Evolutionary conservation across 1,140 invertebrate species (phyloP).

Genomic region (Philotrypesis tridentata): DNA sequence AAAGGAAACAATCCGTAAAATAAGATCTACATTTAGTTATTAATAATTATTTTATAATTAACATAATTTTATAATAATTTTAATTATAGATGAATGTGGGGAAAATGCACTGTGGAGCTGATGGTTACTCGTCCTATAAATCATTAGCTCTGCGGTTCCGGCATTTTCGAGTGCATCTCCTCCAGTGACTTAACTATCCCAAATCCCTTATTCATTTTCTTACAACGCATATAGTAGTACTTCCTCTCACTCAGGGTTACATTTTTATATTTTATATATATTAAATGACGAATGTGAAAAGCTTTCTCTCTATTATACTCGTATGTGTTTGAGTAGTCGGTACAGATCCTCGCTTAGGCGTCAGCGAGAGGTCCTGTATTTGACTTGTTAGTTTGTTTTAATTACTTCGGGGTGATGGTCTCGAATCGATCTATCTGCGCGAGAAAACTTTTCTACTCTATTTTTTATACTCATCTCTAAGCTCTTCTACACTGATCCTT

Average conservation of each 20-base stretch:
- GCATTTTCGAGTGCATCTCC: slow-evolving; percentile 70
- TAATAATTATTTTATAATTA: slow-evolving; percentile 63
- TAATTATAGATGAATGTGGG: slow-evolving; percentile 49
- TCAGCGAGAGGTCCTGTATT: slow-evolving; percentile 50
- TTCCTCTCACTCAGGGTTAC: slow-evolving; percentile 56
- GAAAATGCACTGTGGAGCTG: slow-evolving; percentile 64
- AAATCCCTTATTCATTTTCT: slow-evolving; percentile 47
- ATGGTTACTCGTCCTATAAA: slow-evolving; percentile 60
- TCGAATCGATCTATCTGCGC: slow-evolving; percentile 62
- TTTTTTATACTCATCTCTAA: slow-evolving; percentile 49
- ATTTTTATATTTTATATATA: slow-evolving; percentile 35
- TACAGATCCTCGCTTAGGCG: slow-evolving; percentile 1
- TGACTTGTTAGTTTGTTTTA: slow-evolving; percentile 42
- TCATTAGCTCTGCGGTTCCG: slow-evolving; percentile 55
- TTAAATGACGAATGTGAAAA: slow-evolving; percentile 40
- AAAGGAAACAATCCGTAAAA: background rate
- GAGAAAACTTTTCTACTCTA: slow-evolving; percentile 52
- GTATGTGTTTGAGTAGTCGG: slow-evolving; percentile 34
- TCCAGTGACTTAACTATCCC: slow-evolving; percentile 68
- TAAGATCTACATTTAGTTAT: slow-evolving; percentile 29
- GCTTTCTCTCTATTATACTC: slow-evolving; percentile 23
- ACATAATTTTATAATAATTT: slow-evolving; percentile 58
- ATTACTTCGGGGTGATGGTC: slow-evolving; percentile 65
- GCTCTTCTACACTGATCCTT: slow-evolving; percentile 49
- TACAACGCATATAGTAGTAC: slow-evolving; percentile 25